Evolutionary conservation across 2,113 vertebrate species (phyloP), one percentile per base, ranked within the genome.

Genomic region (Zapus hudsonius): DNA sequence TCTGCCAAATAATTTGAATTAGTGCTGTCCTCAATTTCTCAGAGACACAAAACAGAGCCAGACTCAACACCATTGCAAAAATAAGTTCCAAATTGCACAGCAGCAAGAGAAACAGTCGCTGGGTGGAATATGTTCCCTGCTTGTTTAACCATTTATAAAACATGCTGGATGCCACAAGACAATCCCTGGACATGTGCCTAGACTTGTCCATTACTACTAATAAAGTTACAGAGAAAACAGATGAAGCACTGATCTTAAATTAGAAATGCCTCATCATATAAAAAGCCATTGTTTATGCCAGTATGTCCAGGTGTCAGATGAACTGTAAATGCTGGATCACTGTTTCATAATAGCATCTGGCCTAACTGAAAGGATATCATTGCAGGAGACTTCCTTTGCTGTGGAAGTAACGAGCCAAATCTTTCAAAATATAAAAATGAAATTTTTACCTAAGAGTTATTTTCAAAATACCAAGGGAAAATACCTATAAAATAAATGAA

Each of bases 281-380:
- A 99, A 98, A 99, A 99, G 98, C 98, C 98, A 97, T 99, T 99
- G 99, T 99, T 99, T 99, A 98, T 96, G 98, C 99, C 99, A 99
- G 88, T 98, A 97, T 98, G 97, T 98, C 98, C 99, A 99, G 99
- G 98, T 99, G 99, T 98, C 98, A 98, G 97, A 98, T 98, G 98
- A 98, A 96, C 97, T 98, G 97, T 97, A 98, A 98, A 97, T 96
- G 92, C 96, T 97, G 91, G 97, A 95, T 97, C 96, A 96, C 97
- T 97, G 89, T 98, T 98, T 98, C 97, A 97, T 97, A 98, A 98
- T 95, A 98, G 96, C 95, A 97, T 97, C 98, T 64, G 81, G 95
- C 78, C 96, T 97, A 96, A 83, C 94, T 90, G 84, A 93, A 97
- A 93, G 97, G 95, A 98, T 97, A 96, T 97, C 97, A 97, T 89